A percentile compares a stretch with the other conserved stretches of the same genome.
Conservation (phyloP, 2,113 vertebrate species). For the Tylochromis polylepis region DNA sequence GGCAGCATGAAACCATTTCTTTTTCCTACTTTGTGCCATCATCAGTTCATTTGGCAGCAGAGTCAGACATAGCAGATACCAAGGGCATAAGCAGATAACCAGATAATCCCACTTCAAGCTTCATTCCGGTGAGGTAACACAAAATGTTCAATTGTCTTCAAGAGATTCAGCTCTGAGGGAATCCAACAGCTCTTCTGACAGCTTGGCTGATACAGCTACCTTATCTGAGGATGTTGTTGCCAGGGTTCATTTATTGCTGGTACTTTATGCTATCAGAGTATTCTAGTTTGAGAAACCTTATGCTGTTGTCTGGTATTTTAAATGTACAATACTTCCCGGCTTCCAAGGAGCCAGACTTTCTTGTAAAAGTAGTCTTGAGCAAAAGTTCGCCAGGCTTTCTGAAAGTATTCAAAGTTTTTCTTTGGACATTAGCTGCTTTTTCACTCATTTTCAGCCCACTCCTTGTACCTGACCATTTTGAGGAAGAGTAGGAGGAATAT, state of each 20-base stretch:
- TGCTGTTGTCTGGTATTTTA: background rate
- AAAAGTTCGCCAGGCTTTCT: background rate
- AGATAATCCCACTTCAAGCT: slow-evolving; percentile 57
- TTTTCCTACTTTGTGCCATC: background rate
- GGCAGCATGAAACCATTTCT: background rate
- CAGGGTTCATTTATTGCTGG: slow-evolving; percentile 24
- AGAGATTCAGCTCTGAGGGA: slow-evolving; percentile 5
- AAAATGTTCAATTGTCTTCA: slow-evolving; percentile 43
- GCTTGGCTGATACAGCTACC: slow-evolving; percentile 17
- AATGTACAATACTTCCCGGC: background rate
- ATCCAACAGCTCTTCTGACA: slow-evolving; percentile 35
- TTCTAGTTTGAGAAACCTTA: background rate
- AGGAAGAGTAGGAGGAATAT: background rate
- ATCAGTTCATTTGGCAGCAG: background rate
- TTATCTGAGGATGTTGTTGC: background rate
- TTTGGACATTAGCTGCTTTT: background rate
- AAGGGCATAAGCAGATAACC: slow-evolving; percentile 43
- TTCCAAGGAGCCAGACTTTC: background rate
- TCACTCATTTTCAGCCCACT: background rate
- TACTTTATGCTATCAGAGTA: background rate
- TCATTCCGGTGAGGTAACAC: slow-evolving; percentile 32
- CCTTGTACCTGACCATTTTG: background rate
- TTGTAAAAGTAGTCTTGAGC: background rate
- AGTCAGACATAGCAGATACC: slow-evolving; percentile 31
- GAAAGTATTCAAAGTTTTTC: background rate